Base-by-base conservation (phyloP, 2,113 vertebrate species). In the Calidris pugnax region DNA sequence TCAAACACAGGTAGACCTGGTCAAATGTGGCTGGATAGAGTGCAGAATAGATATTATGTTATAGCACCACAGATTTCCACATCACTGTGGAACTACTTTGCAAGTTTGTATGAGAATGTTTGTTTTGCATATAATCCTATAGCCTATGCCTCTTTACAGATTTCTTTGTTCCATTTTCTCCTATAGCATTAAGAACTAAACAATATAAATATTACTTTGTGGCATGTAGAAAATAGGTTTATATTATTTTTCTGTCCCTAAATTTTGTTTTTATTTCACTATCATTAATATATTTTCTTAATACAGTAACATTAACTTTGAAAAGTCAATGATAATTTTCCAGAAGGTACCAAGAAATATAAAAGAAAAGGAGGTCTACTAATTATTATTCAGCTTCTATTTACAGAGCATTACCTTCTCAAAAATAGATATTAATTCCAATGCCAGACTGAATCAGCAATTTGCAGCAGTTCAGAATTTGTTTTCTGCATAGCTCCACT, bases 91-190 rank as follows among this genome's bases (percentile, higher is more conserved):
- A 79, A 3, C 9, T 10, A 59, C 66, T 81, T 87, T 64, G 2
- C 12, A 11, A 35, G 1, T 28, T 3, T 41, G 3, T 24, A 53
- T 0, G 10, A 39, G 8, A 64, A 16, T 35, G 0, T 39, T 74
- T 71, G 10, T 37, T 83, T 75, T 57, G 19, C 4, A 4, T n/a
- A 53, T 14, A 3, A 43, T 67, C 11, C 28, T 71, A n/a, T 12
- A 41, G 10, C 4, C 3, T 43, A 53, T 56, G 6, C 4, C 2
- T 82, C 27, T 45, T 18, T 10, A 37, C 10, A 82, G 13, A 24
- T 22, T 6, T 43, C 3, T 79, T 64, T 66, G 3, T 4, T 76
- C 2, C 17, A 28, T 88, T 82, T 93, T 76, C 14, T 87, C 7
- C 14, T 35, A 8, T 55, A 85, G 43, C 22, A 6, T 51, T 73